Evolutionary conservation across 2,797 vertebrate species (phyloP).

Genomic region (Kryptopterus vitreolus): DNA sequence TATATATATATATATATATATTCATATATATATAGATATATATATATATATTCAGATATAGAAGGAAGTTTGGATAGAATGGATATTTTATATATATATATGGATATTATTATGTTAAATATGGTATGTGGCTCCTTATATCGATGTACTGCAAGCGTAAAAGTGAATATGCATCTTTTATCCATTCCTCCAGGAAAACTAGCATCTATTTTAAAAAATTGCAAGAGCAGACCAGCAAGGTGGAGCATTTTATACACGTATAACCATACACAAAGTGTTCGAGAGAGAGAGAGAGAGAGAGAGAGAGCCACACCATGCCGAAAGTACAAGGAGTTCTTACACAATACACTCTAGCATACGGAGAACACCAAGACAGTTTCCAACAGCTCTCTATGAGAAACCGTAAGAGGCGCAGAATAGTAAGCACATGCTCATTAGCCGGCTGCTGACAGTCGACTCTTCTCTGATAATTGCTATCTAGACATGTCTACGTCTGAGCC

Average conservation of each 20-base stretch:
- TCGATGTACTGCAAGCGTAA: background rate
- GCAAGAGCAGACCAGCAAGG: slow-evolving; percentile 49
- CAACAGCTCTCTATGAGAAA: background rate
- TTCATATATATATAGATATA: too few relatives aligned
- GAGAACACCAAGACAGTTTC: background rate
- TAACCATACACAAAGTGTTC: slow-evolving; percentile 1
- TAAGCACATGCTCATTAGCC: slow-evolving; percentile 25
- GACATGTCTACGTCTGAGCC: slow-evolving; percentile 22
- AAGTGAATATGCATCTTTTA: slow-evolving; percentile 4
- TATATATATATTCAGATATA: too few relatives aligned
- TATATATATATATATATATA: too few relatives aligned
- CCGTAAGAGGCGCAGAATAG: background rate
- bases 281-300: background rate
- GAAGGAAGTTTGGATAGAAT: too few relatives aligned
- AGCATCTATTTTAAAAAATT: slow-evolving; percentile 34
- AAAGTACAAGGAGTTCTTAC: background rate
- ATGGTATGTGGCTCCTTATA: too few relatives aligned
- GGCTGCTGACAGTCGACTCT: slow-evolving; percentile 26
- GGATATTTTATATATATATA: too few relatives aligned
- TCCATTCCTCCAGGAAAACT: background rate
- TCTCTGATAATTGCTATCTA: slow-evolving; percentile 21
- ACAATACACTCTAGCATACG: background rate
- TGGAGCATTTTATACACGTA: background rate
- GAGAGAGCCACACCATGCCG: background rate
- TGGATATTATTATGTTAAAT: too few relatives aligned